phyloP scores from a whole-genome alignment of 2,113 vertebrate species.

The Xiphorhynchus elegans region DNA sequence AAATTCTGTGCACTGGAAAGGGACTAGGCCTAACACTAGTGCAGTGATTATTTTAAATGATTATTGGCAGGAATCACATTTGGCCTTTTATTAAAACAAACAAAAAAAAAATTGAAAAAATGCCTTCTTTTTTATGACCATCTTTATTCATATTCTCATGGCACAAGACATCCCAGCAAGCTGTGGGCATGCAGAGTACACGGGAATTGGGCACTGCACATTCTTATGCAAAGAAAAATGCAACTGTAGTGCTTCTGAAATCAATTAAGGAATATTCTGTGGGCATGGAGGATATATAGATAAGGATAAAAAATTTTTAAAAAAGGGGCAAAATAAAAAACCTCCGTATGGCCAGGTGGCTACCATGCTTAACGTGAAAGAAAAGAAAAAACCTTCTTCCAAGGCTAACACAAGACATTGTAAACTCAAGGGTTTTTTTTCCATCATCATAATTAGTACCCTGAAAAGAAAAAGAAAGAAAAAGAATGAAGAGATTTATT shows the following conservation, averaged over 20 bases:
- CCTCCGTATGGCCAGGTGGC: neutral
- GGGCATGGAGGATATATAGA: neutral
- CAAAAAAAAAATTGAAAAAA: neutral
- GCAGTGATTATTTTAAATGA: neutral
- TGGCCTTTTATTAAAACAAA: neutral
- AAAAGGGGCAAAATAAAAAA: neutral
- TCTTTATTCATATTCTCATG: constrained; percentile 14
- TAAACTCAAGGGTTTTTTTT: neutral
- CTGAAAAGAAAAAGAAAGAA: constrained; percentile 61
- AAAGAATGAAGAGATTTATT: constrained; percentile 55
- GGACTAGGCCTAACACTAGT: neutral
- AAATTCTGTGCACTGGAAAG: neutral
- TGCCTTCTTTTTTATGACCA: neutral
- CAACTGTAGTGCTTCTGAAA: neutral
- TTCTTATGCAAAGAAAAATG: neutral
- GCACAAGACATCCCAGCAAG: neutral
- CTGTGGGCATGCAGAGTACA: neutral
- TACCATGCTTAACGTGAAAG: neutral
- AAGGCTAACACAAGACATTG: constrained; percentile 43
- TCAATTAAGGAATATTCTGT: neutral
- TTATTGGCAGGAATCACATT: neutral
- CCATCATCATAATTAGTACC: constrained; percentile 63
- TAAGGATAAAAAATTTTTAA: neutral
- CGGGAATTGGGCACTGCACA: neutral
- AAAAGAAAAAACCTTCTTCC: constrained; percentile 31